Conservation (phyloP, 2,797 vertebrate genomes). For the Orientallactaga sibirica region DNA sequence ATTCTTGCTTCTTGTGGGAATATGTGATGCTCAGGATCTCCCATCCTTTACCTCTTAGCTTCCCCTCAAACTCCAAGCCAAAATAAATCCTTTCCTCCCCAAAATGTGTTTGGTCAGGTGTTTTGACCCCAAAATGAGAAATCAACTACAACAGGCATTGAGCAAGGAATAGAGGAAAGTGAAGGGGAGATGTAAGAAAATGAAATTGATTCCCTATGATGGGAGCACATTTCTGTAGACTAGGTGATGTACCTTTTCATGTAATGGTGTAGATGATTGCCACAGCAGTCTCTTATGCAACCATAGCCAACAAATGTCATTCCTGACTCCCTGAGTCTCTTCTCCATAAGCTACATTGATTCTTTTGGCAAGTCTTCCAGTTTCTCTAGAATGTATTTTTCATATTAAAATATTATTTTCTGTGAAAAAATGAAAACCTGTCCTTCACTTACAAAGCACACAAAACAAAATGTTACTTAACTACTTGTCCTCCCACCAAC, state of each 20-base stretch:
- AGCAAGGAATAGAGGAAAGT: neutral
- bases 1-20: too few species aligned
- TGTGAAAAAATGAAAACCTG: neutral
- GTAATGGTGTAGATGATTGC: neutral
- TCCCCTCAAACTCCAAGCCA: too few species aligned
- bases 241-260: neutral
- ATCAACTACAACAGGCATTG: too few species aligned
- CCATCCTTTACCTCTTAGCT: too few species aligned
- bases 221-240: neutral
- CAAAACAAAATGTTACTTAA: neutral
- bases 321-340: neutral
- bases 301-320: neutral
- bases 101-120: too few species aligned
- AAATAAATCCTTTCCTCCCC: too few species aligned
- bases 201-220: neutral
- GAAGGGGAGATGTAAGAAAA: neutral
- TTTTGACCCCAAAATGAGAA: too few species aligned
- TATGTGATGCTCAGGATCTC: too few species aligned
- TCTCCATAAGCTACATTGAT: neutral
- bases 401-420: neutral
- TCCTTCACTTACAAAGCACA: neutral
- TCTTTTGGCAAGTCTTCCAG: neutral
- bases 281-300: neutral
- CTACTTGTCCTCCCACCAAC: neutral
- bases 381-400: neutral